phyloP scores from a whole-genome alignment of 1,140 invertebrate species.

The Metaphire vulgaris region DNA sequence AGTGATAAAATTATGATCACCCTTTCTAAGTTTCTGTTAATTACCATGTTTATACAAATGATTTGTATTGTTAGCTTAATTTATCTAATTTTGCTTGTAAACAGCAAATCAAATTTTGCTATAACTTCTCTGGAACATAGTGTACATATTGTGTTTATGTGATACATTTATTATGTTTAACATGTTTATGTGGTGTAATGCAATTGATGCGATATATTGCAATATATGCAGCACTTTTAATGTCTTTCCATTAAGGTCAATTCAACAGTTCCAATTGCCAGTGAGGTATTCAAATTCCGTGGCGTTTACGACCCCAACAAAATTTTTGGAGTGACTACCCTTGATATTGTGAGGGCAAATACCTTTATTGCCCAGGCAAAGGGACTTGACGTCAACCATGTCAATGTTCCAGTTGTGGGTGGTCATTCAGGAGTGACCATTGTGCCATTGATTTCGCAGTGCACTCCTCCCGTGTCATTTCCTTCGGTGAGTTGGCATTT shows the following conservation, averaged over 20 bases:
- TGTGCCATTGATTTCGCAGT: conserved; percentile 89
- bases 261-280: conserved; percentile 93
- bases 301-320: conserved; percentile 81
- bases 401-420: conserved; percentile 89
- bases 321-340: conserved; percentile 90
- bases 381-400: conserved; percentile 53
- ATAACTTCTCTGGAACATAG: too few relatives aligned
- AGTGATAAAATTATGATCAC: too few relatives aligned
- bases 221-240: too few relatives aligned
- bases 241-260: conserved; percentile 65
- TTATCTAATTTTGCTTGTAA: too few relatives aligned
- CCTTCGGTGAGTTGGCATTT: conserved; percentile 54
- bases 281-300: conserved; percentile 84
- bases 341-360: conserved; percentile 90
- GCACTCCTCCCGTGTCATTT: conserved; percentile 67
- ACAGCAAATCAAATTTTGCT: too few relatives aligned
- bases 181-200: too few relatives aligned
- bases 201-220: too few relatives aligned
- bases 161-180: too few relatives aligned
- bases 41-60: too few relatives aligned
- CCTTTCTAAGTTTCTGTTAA: too few relatives aligned
- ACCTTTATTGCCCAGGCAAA: conserved; percentile 76
- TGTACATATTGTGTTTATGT: too few relatives aligned
- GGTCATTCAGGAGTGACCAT: conserved; percentile 99
- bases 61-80: too few relatives aligned